Conservation (phyloP, 2,113 vertebrate genomes). For the Leptodactylus fuscus region DNA sequence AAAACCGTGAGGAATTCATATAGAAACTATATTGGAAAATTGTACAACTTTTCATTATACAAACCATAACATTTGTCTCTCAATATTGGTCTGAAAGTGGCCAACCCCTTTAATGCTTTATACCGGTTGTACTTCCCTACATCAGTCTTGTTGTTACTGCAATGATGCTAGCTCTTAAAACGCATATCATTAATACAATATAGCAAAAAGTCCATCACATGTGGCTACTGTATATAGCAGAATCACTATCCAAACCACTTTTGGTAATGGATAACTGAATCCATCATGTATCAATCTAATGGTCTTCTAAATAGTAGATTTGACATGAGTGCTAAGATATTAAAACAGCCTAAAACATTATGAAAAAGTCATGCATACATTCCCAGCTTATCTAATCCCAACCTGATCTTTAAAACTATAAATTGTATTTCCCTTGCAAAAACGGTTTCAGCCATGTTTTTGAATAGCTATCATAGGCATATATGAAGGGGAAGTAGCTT, state of each 20-base stretch:
- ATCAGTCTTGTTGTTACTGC: neutral
- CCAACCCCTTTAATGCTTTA: no score
- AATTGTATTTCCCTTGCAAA: neutral
- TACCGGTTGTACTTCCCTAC: neutral
- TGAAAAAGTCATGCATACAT: neutral
- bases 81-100: no score
- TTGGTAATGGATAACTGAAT: no score
- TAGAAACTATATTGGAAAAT: no score
- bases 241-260: neutral
- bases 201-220: neutral
- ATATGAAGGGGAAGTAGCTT: conserved; percentile 61
- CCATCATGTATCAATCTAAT: neutral
- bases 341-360: neutral
- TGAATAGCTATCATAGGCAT: conserved; percentile 63
- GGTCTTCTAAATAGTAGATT: neutral
- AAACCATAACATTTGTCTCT: no score
- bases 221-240: no score
- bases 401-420: neutral
- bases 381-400: neutral
- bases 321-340: neutral
- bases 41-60: no score
- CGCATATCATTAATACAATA: neutral
- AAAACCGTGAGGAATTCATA: no score
- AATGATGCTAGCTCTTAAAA: neutral
- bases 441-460: neutral